phyloP scores from a whole-genome alignment of 53 echinoderm and acorn worm genomes.

The Holothuria leucospilota region DNA sequence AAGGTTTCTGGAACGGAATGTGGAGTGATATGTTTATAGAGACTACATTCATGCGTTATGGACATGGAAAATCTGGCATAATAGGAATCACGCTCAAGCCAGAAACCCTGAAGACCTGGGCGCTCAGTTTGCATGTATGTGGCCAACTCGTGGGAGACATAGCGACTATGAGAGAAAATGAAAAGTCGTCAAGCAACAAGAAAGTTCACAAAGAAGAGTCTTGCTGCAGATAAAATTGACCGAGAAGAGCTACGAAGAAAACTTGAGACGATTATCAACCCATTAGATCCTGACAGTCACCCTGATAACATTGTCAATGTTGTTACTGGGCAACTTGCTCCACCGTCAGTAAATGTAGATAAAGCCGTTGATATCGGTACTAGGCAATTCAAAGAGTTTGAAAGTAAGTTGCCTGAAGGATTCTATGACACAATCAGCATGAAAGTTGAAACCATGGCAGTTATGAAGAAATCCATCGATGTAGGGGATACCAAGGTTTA shows the following conservation, averaged over 20 bases:
- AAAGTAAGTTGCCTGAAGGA: constrained; percentile 26
- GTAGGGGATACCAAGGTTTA: constrained; percentile 58
- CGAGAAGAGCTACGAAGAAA: constrained; percentile 42
- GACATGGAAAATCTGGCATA: constrained; percentile 52
- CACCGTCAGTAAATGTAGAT: constrained; percentile 56
- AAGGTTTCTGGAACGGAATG: constrained; percentile 66
- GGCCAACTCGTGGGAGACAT: constrained; percentile 42
- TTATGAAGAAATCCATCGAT: constrained; percentile 49
- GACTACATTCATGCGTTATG: constrained; percentile 68
- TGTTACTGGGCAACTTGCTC: constrained; percentile 51
- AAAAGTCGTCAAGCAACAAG: not conserved
- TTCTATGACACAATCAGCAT: constrained; percentile 45
- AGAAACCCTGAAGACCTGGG: constrained; percentile 56
- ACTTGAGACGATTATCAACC: constrained; percentile 42
- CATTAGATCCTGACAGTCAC: constrained; percentile 33
- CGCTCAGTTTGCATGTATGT: constrained; percentile 44
- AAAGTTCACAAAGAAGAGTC: constrained; percentile 63
- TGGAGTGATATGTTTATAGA: constrained; percentile 75
- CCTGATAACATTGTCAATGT: constrained; percentile 59
- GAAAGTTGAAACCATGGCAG: constrained; percentile 55
- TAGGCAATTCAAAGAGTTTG: constrained; percentile 54
- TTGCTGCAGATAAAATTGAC: constrained; percentile 55
- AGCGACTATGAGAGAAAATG: constrained; percentile 30
- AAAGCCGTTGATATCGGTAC: constrained; percentile 50
- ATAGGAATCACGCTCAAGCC: constrained; percentile 59